Evolutionary conservation across 2,797 vertebrate genomes (phyloP).

Genomic region (Sebastolobus alascanus): DNA sequence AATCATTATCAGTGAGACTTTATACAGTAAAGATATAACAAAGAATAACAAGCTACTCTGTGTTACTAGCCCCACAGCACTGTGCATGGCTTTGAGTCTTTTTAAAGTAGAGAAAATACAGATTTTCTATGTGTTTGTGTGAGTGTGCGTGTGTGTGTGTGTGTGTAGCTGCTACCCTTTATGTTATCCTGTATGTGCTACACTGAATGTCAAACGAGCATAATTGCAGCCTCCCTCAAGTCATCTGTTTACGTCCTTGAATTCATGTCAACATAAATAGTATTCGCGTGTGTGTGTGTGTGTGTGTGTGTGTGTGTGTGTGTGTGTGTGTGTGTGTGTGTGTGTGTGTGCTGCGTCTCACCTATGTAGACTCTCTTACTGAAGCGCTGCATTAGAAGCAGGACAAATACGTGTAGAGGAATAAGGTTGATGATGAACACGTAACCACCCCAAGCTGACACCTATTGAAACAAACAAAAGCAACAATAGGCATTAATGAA

Average conservation of each 20-base stretch:
- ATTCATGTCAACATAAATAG: constrained; percentile 18
- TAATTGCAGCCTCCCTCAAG: constrained; percentile 12
- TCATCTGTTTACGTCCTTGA: constrained; percentile 15
- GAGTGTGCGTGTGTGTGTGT: background rate
- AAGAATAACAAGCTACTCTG: constrained; percentile 14
- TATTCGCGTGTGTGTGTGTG: background rate
- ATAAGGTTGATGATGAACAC: constrained; percentile 99
- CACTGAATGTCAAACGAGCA: constrained; percentile 30
- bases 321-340: constrained; percentile 2
- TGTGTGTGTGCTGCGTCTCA: constrained; percentile 76
- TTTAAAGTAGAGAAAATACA: background rate
- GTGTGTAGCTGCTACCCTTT: constrained; percentile 16
- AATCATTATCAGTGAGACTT: constrained; percentile 30
- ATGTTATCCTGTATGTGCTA: constrained; percentile 11
- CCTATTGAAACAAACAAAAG: constrained; percentile 77
- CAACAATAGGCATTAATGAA: background rate
- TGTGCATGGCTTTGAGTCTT: background rate
- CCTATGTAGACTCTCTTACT: constrained; percentile 96
- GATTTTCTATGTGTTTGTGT: background rate
- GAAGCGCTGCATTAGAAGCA: constrained; percentile 96
- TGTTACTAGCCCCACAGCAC: background rate
- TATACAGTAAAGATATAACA: background rate
- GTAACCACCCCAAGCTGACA: constrained; percentile 97
- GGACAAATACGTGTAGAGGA: constrained; percentile 95
- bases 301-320: background rate